Evolutionary conservation across 2,888 invertebrate genomes (phyloP).

Genomic region (Drosophila pegasa): DNA sequence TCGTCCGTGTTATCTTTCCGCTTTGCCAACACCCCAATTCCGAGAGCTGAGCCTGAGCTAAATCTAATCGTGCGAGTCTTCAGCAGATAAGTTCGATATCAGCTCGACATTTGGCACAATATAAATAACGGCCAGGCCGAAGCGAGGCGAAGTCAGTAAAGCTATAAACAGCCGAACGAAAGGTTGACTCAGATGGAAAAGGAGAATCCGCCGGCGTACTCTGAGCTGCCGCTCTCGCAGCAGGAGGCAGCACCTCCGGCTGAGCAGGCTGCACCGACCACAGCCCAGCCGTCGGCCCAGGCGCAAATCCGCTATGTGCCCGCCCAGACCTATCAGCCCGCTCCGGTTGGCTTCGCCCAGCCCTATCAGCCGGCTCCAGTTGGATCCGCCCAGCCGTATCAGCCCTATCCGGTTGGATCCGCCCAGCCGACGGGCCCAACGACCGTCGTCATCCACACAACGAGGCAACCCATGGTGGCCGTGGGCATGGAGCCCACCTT

Average conservation of each 20-base stretch:
- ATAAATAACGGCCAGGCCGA: slow-evolving; percentile 10
- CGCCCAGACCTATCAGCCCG: slow-evolving; percentile 38
- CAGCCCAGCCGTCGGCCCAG: neutral
- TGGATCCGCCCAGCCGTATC: slow-evolving; percentile 41
- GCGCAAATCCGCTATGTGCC: slow-evolving; percentile 5
- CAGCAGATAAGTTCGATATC: slow-evolving; percentile 15
- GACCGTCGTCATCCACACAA: slow-evolving; percentile 34
- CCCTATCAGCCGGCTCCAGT: too few species aligned
- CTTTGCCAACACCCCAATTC: slow-evolving; percentile 15
- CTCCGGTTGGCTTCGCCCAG: slow-evolving; percentile 42
- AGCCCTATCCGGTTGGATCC: slow-evolving; percentile 39
- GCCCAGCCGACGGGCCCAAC: slow-evolving; percentile 23
- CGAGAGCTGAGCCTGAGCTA: neutral
- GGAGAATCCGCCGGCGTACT: slow-evolving; percentile 26
- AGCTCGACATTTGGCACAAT: neutral
- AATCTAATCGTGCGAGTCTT: neutral
- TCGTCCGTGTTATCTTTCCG: neutral
- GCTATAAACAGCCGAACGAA: slow-evolving; percentile 3
- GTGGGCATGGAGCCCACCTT: slow-evolving; percentile 46
- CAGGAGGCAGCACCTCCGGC: neutral
- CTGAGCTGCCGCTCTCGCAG: slow-evolving; percentile 32
- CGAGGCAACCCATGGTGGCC: slow-evolving; percentile 8
- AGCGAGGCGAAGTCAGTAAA: slow-evolving; percentile 2
- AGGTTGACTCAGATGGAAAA: slow-evolving; percentile 34
- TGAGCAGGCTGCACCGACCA: neutral